phyloP scores from a whole-genome alignment of 1,140 invertebrate genomes.

The Plectrocnemia conspersa region DNA sequence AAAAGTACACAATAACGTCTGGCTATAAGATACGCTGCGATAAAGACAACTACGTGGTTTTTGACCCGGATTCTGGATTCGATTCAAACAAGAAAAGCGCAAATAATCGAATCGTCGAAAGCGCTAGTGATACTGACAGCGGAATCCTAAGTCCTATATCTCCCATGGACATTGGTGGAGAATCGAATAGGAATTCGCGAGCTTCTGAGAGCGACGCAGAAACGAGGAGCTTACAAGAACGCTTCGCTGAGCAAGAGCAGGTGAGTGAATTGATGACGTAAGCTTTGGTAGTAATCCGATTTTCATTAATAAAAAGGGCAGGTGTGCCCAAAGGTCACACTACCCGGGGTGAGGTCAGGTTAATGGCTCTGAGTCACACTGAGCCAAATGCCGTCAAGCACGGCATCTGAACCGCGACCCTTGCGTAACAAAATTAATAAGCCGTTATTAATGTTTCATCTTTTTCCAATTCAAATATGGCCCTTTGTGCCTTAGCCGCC shows the following conservation, averaged over 20 bases:
- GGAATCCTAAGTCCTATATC: constrained; percentile 56
- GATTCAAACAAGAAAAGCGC: background rate
- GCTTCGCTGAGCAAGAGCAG: too few species aligned
- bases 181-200: too few species aligned
- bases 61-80: constrained; percentile 49
- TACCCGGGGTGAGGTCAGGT: constrained; percentile 4
- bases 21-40: constrained; percentile 50
- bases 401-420: background rate
- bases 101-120: constrained; percentile 23
- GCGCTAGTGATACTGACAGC: constrained; percentile 54
- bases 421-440: background rate
- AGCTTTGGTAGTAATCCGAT: too few species aligned
- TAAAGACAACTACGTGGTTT: constrained; percentile 52
- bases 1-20: constrained; percentile 51
- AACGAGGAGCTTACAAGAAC: too few species aligned
- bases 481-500: background rate
- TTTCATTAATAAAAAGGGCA: constrained; percentile 8
- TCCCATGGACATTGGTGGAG: constrained; percentile 42
- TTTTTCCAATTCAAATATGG: background rate
- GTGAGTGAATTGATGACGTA: too few species aligned
- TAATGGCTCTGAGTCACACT: constrained; percentile 4
- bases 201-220: too few species aligned
- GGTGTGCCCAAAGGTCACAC: background rate
- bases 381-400: background rate
- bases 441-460: background rate